These are phyloP conservation scores for Agrotis puta DNA, from an alignment of 2,888 invertebrate species.

Conservation along the genomic window DNA sequence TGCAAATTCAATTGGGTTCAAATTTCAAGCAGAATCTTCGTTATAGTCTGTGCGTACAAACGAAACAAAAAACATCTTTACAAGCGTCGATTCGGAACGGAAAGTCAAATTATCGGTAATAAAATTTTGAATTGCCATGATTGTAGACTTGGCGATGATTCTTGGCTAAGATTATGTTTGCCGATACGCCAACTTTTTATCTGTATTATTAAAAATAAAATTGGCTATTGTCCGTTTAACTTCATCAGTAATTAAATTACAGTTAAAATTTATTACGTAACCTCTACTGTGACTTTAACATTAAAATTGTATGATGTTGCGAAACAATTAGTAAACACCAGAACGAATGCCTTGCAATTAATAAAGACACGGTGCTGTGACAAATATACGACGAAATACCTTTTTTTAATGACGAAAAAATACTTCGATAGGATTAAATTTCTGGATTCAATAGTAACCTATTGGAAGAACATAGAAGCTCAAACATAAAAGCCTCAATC, in stretches of 20 bases:
- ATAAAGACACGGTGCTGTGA: conserved; percentile 26
- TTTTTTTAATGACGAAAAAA: conserved; percentile 1
- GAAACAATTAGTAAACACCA: conserved; percentile 40
- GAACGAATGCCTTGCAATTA: conserved; percentile 36
- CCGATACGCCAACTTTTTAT: conserved; percentile 58
- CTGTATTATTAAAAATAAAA: conserved; percentile 15
- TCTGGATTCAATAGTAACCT: neutral
- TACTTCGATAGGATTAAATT: neutral
- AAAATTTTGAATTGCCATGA: conserved; percentile 71
- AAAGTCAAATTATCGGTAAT: conserved; percentile 74
- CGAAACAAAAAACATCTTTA: conserved; percentile 63
- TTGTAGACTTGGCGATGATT: conserved; percentile 64
- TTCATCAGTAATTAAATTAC: conserved; percentile 34
- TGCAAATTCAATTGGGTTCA: conserved; percentile 33
- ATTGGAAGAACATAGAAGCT: neutral
- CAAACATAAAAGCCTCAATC: neutral
- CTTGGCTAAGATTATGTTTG: conserved; percentile 62
- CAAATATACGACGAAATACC: neutral
- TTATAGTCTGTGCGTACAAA: conserved; percentile 51
- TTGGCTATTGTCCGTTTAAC: conserved; percentile 52
- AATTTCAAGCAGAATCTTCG: conserved; percentile 42
- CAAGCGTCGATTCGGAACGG: conserved; percentile 67
- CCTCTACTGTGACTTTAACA: conserved; percentile 21
- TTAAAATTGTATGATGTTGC: conserved; percentile 28
- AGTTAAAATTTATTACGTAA: conserved; percentile 40